Conservation (phyloP, 2,113 vertebrate species). For the Hydrochoerus hydrochaeris region DNA sequence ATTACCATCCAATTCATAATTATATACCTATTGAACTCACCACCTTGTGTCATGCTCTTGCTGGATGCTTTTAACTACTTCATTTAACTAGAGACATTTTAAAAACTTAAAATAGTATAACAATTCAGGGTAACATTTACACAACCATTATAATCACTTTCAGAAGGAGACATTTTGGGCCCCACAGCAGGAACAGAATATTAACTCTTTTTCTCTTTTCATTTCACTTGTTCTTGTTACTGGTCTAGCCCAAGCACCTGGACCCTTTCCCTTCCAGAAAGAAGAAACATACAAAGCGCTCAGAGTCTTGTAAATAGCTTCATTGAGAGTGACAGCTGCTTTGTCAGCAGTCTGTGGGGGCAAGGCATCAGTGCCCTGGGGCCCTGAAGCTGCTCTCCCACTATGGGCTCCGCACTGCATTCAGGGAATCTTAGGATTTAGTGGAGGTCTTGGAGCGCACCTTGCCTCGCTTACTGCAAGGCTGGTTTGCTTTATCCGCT, state of each 20-base stretch:
- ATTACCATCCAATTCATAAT: neutral
- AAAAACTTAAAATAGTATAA: neutral
- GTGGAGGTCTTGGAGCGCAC: no score
- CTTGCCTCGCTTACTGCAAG: no score
- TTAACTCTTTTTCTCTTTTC: neutral
- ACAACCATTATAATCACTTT: slow-evolving; percentile 15
- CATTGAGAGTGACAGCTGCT: neutral
- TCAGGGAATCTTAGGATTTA: no score
- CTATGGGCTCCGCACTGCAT: no score
- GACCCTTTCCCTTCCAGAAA: neutral
- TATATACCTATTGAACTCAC: neutral
- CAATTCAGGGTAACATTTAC: slow-evolving; percentile 33
- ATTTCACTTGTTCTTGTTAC: no score
- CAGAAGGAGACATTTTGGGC: neutral
- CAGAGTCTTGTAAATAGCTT: slow-evolving; percentile 40
- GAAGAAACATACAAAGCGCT: slow-evolving; percentile 1
- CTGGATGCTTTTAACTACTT: neutral
- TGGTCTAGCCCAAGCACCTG: neutral
- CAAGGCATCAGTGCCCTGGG: neutral
- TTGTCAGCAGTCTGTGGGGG: neutral
- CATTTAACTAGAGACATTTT: neutral
- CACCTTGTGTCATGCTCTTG: neutral
- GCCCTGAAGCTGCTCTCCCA: neutral
- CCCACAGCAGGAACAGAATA: neutral
- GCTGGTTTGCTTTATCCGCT: no score